Percentiles rank a stretch among this genome's conserved stretches.
phyloP scores from a whole-genome alignment of 2,888 invertebrate genomes.

The Siphlonurus alternatus region DNA sequence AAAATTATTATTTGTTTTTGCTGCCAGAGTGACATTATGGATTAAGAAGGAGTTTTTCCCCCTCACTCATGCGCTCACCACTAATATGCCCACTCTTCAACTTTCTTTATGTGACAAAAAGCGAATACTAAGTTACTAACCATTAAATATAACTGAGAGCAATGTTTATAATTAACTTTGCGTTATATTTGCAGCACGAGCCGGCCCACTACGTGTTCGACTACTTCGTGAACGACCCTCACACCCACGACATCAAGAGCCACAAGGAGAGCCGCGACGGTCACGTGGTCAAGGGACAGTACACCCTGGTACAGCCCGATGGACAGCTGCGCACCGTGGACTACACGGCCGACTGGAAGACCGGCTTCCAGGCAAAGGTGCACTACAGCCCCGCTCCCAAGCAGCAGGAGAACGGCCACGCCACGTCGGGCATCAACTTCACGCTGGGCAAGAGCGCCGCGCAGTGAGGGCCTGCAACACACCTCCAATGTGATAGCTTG shows the following conservation, averaged over 20 bases:
- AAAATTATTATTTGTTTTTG: no score
- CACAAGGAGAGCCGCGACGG: background rate
- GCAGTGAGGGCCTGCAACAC: no score
- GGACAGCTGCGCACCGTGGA: background rate
- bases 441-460: background rate
- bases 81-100: no score
- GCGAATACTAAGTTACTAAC: no score
- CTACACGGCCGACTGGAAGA: background rate
- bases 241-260: background rate
- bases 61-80: no score
- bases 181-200: no score
- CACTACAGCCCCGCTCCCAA: background rate
- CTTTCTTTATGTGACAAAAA: no score
- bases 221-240: background rate
- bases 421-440: background rate
- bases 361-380: background rate
- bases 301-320: constrained; percentile 1
- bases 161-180: no score
- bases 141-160: no score
- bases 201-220: background rate
- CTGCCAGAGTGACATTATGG: no score
- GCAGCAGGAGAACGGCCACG: background rate
- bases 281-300: background rate
- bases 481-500: no score
- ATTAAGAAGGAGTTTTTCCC: no score